Evolutionary conservation across 2,888 invertebrate species (phyloP).

Genomic region (Pristionchus fissidentatus): DNA sequence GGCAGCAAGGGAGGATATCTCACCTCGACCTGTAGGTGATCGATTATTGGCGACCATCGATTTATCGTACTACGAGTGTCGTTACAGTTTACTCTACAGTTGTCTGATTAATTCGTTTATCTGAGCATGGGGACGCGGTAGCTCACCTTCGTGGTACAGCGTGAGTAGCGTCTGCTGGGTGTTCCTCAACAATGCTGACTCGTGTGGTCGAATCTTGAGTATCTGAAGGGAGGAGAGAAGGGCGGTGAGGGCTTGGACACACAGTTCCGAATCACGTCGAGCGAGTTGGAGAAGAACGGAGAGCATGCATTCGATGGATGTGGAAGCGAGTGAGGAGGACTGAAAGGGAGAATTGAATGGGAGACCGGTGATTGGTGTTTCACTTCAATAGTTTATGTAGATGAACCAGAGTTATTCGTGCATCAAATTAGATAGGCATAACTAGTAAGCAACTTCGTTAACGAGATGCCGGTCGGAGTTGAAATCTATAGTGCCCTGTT

Average conservation of each 20-base stretch:
- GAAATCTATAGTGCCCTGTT: not conserved
- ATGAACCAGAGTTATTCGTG: no score
- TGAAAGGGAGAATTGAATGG: slow-evolving; percentile 47
- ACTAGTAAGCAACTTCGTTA: no score
- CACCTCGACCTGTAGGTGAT: slow-evolving; percentile 57
- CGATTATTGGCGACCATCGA: not conserved
- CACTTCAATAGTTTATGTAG: no score
- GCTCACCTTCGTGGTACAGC: slow-evolving; percentile 64
- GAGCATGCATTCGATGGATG: slow-evolving; percentile 84
- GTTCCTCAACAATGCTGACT: slow-evolving; percentile 39
- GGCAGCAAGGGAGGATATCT: slow-evolving; percentile 89
- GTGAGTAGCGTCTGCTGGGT: slow-evolving; percentile 45
- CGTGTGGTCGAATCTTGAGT: slow-evolving; percentile 78
- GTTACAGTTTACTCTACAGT: not conserved
- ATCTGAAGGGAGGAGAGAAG: slow-evolving; percentile 91
- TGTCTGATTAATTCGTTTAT: not conserved
- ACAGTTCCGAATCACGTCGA: slow-evolving; percentile 86
- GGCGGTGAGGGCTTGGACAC: slow-evolving; percentile 86
- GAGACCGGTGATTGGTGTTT: not conserved
- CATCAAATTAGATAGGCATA: no score
- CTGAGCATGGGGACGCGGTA: not conserved
- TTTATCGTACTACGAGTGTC: not conserved
- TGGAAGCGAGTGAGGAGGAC: slow-evolving; percentile 76
- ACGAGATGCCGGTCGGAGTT: not conserved
- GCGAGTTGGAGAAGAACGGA: slow-evolving; percentile 91